Evolutionary conservation across 1,140 invertebrate genomes (phyloP).

Genomic region (Tyrophagus putrescentiae): DNA sequence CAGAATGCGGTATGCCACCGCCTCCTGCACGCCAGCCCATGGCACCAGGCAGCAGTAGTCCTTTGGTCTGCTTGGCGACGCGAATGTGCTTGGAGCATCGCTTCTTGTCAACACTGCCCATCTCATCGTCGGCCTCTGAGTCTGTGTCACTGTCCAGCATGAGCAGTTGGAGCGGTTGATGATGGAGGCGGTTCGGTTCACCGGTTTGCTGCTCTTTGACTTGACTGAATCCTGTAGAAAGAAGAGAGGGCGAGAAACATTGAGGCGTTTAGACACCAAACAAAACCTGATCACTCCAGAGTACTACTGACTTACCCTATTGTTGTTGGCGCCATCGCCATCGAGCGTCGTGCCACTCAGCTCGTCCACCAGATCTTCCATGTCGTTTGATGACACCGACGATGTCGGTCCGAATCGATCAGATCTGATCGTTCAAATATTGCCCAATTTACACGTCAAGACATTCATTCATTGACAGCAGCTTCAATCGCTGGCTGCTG

Average conservation of each 20-base stretch:
- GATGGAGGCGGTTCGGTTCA: constrained; percentile 13
- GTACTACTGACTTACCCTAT: neutral
- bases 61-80: constrained; percentile 3
- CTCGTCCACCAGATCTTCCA: constrained; percentile 18
- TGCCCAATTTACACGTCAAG: too few species aligned
- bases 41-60: neutral
- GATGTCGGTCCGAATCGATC: too few species aligned
- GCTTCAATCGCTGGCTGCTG: too few species aligned
- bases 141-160: constrained; percentile 16
- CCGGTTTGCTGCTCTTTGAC: constrained; percentile 15
- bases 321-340: neutral
- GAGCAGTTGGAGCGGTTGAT: constrained; percentile 14
- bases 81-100: neutral
- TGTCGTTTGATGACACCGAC: too few species aligned
- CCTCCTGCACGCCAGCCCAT: too few species aligned
- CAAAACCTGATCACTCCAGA: neutral
- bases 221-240: neutral
- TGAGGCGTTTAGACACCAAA: too few species aligned
- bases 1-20: too few species aligned
- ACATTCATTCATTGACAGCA: too few species aligned
- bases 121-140: constrained; percentile 14
- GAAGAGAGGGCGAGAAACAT: too few species aligned
- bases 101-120: constrained; percentile 1
- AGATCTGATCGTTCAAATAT: too few species aligned
- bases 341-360: constrained; percentile 15